Evolutionary conservation across 2,888 invertebrate species (phyloP), one percentile per base, ranked within the genome.

Genomic region (Chalcosyrphus nemorum): DNA sequence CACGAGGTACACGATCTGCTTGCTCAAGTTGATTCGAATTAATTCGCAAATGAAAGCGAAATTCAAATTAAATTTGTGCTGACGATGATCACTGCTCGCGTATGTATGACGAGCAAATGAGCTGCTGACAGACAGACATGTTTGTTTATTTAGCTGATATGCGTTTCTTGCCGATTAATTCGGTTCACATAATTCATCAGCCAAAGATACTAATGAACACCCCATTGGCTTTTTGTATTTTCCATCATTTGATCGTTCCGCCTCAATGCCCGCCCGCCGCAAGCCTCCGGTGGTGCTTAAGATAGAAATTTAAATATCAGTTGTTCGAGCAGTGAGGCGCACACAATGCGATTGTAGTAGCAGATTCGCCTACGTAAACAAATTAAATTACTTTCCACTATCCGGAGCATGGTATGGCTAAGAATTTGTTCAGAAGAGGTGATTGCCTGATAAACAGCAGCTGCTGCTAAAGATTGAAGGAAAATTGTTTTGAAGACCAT

Each of bases 161-260:
- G 61, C 61, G 66, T 70, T 77, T 70, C 54, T 59, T 59, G 41
- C 29, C 76, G 76, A 76, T 81, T 81, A 81, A 81, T 76, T 81
- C 76, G 63, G 76, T 81, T 81, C 32, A 32, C 32, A 32, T 11
- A 32, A 32, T 32, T 32, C 32, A 32, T 32, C 9, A 9, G 32
- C n/a, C n/a, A n/a, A n/a, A n/a, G 32, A 11, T 32, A 9, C 11
- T 32, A 32, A 4, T 24, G 24, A 4, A 24, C 24, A 4, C 9
- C 32, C 0, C 32, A 11, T 1, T 9, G 32, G 6, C 32, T 32
- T 32, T 32, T n/a, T n/a, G n/a, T n/a, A 32, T 7, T 32, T 32
- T 32, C 32, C 9, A 32, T 9, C 32, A 9, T 32, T 32, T 32
- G 7, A 32, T 32, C 32, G 7, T 32, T 9, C 9, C 32, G 32